Conservation (phyloP, 2,888 invertebrate species). For the Drosophila picticornis region DNA sequence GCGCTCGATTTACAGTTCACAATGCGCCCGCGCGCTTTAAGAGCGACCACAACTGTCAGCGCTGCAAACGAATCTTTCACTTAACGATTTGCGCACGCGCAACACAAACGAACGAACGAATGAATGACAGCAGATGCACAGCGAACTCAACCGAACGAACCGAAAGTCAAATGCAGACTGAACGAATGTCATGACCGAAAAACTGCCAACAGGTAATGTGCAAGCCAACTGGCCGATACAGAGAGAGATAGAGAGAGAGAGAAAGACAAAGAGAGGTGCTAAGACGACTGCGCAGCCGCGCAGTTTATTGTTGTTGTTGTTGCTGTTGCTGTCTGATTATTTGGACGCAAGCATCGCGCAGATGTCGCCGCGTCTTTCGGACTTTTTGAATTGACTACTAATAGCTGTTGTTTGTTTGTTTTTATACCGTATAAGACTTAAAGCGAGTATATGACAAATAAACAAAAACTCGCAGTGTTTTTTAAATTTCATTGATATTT, state of each 20-base stretch:
- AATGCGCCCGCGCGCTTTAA: conserved; percentile 32
- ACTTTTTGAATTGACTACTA: conserved; percentile 61
- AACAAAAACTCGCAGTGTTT: not conserved
- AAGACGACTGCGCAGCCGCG: conserved; percentile 45
- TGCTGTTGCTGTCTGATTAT: conserved; percentile 18
- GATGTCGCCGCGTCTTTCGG: conserved; percentile 37
- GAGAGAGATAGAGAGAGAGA: conserved; percentile 5
- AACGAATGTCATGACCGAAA: conserved; percentile 83
- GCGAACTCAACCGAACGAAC: conserved; percentile 65
- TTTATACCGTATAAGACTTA: conserved; percentile 7
- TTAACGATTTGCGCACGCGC: conserved; percentile 37
- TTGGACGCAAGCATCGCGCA: conserved; percentile 19
- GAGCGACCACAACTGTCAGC: conserved; percentile 41
- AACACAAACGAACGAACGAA: conserved; percentile 17
- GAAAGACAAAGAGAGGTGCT: conserved; percentile 17
- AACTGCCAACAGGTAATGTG: conserved; percentile 49
- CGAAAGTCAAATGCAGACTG: conserved; percentile 80
- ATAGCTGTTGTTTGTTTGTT: conserved; percentile 68
- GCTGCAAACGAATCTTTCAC: conserved; percentile 46
- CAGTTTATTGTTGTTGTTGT: conserved; percentile 12
- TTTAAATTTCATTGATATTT: not conserved
- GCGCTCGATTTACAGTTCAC: conserved; percentile 58
- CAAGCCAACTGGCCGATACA: conserved; percentile 15
- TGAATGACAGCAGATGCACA: conserved; percentile 28
- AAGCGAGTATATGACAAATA: conserved; percentile 3